phyloP scores from a whole-genome alignment of 2,113 vertebrate genomes.

The Brachypteracias leptosomus region DNA sequence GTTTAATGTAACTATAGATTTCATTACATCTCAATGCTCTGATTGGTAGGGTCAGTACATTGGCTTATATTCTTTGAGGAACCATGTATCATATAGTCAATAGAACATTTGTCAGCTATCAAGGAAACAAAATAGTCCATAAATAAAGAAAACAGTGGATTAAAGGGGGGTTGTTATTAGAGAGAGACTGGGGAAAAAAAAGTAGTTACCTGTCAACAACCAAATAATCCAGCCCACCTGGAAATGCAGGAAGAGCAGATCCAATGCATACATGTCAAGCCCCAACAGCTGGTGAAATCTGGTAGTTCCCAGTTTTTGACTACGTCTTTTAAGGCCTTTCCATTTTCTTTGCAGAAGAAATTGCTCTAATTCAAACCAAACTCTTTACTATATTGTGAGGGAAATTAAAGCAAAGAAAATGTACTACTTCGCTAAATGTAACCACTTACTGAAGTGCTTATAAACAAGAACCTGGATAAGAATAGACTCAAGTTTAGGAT shows the following conservation, averaged over 20 bases:
- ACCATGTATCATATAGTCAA: accelerated
- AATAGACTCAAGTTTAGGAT: not conserved
- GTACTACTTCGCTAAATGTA: not conserved
- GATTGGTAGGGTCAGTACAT: not conserved
- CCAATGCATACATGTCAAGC: not conserved
- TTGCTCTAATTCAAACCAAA: not conserved
- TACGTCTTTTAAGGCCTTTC: not conserved
- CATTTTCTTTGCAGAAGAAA: not conserved
- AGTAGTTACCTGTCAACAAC: not conserved
- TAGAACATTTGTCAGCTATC: not conserved
- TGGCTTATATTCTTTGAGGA: not conserved
- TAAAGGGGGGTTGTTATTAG: not conserved
- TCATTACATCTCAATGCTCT: not conserved
- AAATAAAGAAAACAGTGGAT: not conserved
- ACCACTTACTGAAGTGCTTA: not conserved
- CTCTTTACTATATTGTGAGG: not conserved
- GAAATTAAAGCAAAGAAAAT: not conserved
- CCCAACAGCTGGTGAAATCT: not conserved
- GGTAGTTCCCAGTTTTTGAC: not conserved
- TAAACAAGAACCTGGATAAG: not conserved
- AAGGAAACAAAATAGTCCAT: not conserved
- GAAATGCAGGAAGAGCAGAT: not conserved
- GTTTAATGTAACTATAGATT: not conserved
- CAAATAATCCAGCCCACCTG: not conserved
- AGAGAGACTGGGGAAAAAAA: not conserved